A percentile compares a stretch with the other conserved stretches of the same genome.
Conservation (phyloP, 2,888 invertebrate species). For the Bugulina stolonifera region DNA sequence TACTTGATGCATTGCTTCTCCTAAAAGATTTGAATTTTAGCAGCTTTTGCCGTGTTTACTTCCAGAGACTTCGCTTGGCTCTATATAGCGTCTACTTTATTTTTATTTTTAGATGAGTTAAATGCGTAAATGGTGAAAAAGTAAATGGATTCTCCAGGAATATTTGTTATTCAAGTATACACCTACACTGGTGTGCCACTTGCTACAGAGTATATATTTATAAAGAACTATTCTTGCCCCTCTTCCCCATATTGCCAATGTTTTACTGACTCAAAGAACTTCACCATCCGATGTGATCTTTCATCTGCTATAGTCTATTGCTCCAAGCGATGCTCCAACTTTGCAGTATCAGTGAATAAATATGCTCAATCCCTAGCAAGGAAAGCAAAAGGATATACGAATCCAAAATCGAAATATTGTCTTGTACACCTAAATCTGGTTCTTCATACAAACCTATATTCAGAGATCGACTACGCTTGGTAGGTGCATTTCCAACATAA, state of each 20-base stretch:
- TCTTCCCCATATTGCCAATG: conserved; percentile 6
- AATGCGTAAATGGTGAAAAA: too few relatives aligned
- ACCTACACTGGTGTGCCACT: conserved; percentile 8
- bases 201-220: conserved; percentile 18
- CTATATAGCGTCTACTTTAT: too few relatives aligned
- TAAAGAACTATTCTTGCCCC: conserved; percentile 18
- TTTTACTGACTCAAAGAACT: neutral
- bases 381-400: neutral
- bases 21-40: too few relatives aligned
- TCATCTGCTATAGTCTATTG: neutral
- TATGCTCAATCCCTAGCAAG: neutral
- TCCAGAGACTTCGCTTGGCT: too few relatives aligned
- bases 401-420: neutral
- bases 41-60: too few relatives aligned
- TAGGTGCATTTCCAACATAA: neutral
- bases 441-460: neutral
- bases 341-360: conserved; percentile 13
- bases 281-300: conserved; percentile 3
- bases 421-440: conserved; percentile 8
- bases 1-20: too few relatives aligned
- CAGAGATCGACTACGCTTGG: conserved; percentile 10
- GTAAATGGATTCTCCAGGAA: conserved; percentile 1
- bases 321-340: neutral
- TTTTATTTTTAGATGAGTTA: too few relatives aligned
- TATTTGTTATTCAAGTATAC: conserved; percentile 7